Conservation (phyloP, 2,888 invertebrate genomes). For the Boloria selene region DNA sequence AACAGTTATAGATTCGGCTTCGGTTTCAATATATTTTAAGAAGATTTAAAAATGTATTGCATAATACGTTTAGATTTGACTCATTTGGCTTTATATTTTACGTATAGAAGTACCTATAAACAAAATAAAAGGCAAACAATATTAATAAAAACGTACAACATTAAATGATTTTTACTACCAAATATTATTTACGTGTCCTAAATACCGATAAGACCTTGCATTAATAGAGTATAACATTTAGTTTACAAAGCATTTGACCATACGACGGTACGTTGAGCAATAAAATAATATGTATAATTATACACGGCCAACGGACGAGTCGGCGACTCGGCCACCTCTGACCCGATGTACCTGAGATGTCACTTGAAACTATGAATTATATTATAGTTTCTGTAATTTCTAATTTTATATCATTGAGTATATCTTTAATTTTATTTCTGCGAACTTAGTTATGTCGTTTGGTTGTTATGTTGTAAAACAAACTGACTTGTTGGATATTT, state of each 20-base stretch:
- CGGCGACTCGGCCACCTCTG: constrained; percentile 29
- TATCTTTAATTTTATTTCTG: constrained; percentile 6
- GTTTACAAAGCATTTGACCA: constrained; percentile 6
- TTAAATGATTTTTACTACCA: constrained; percentile 9
- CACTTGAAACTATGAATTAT: constrained; percentile 17
- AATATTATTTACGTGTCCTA: constrained; percentile 5
- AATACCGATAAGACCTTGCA: constrained; percentile 5
- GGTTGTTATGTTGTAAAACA: no score
- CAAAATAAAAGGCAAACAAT: constrained; percentile 5
- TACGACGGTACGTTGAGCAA: constrained; percentile 15
- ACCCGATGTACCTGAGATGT: constrained; percentile 25
- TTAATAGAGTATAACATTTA: constrained; percentile 2
- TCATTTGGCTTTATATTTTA: no score
- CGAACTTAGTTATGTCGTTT: not conserved
- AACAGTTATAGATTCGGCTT: no score
- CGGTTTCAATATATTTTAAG: no score
- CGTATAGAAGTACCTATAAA: not conserved
- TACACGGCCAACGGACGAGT: constrained; percentile 23
- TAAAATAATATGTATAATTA: constrained; percentile 30
- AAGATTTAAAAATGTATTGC: no score
- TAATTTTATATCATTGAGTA: constrained; percentile 15
- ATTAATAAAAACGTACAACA: constrained; percentile 5
- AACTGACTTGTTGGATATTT: no score
- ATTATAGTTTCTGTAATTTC: constrained; percentile 22
- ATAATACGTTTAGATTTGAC: no score